Conservation (phyloP, 2,888 invertebrate genomes). For the Anoplius nigerrimus region DNA sequence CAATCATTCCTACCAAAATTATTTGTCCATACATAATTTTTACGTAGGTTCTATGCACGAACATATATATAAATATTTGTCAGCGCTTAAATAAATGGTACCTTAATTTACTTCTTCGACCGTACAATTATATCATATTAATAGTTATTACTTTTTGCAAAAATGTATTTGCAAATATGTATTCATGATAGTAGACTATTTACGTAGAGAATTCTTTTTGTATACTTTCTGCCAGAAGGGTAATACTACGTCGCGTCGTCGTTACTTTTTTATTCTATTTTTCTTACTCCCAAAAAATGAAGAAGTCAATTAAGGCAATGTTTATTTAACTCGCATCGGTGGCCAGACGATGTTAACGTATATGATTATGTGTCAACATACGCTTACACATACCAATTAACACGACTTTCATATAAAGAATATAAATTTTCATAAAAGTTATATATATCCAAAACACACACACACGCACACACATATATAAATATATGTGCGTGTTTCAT, state of each 20-base stretch:
- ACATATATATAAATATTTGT: slow-evolving; percentile 5
- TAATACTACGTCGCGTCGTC: too few relatives aligned
- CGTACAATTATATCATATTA: not conserved
- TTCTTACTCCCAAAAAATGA: too few relatives aligned
- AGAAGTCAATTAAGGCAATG: too few relatives aligned
- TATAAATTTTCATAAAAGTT: slow-evolving; percentile 14
- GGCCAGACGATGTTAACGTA: too few relatives aligned
- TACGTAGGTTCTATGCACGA: slow-evolving; percentile 29
- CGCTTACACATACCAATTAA: not conserved
- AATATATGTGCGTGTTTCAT: slow-evolving; percentile 6
- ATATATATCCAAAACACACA: not conserved
- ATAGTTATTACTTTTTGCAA: slow-evolving; percentile 7
- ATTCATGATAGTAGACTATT: slow-evolving; percentile 8
- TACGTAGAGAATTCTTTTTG: too few relatives aligned
- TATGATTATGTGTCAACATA: too few relatives aligned
- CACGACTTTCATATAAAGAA: slow-evolving; percentile 36
- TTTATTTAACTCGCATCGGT: too few relatives aligned
- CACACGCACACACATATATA: not conserved
- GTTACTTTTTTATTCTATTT: slow-evolving; percentile 7
- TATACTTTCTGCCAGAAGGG: too few relatives aligned
- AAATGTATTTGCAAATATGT: slow-evolving; percentile 27
- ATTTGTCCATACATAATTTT: slow-evolving; percentile 43
- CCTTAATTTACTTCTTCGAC: too few relatives aligned
- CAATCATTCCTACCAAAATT: slow-evolving; percentile 50
- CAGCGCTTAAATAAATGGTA: slow-evolving; percentile 11